A percentile compares a stretch with the other conserved stretches of the same genome.
These are phyloP conservation scores for Saccopteryx bilineata DNA, from an alignment of 2,113 vertebrate species.

Conservation along the genomic window DNA sequence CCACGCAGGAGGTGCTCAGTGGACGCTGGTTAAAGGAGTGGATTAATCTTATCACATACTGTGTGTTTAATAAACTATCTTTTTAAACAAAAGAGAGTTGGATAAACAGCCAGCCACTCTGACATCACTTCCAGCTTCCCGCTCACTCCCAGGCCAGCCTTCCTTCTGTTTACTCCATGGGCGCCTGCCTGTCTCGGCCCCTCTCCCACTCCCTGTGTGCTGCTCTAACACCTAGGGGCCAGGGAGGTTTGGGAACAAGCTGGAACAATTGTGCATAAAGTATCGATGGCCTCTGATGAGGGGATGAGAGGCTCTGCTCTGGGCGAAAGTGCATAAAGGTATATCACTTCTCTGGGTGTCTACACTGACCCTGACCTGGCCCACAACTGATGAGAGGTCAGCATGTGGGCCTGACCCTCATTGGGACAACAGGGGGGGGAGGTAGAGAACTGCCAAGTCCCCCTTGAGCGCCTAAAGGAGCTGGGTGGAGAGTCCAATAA, in stretches of 20 bases:
- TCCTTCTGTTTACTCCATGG: neutral
- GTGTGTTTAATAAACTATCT: neutral
- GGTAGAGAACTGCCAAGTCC: neutral
- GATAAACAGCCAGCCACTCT: neutral
- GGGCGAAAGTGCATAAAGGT: neutral
- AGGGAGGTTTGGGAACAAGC: neutral
- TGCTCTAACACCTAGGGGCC: neutral
- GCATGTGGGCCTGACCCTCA: neutral
- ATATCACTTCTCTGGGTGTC: neutral
- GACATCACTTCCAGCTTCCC: rapidly evolving
- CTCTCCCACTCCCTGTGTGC: neutral
- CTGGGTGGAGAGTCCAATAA: rapidly evolving
- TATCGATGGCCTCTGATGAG: neutral
- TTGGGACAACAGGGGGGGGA: too few relatives aligned
- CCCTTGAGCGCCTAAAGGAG: neutral
- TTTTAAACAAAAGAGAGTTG: neutral
- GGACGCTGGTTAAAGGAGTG: rapidly evolving
- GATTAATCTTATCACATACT: neutral
- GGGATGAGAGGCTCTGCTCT: neutral
- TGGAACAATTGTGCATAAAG: neutral
- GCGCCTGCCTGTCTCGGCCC: neutral
- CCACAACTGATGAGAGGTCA: neutral
- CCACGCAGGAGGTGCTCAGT: neutral
- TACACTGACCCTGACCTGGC: neutral
- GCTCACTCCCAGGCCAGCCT: neutral